Conservation (phyloP, 2,888 invertebrate species). For the Sesia bembeciformis region DNA sequence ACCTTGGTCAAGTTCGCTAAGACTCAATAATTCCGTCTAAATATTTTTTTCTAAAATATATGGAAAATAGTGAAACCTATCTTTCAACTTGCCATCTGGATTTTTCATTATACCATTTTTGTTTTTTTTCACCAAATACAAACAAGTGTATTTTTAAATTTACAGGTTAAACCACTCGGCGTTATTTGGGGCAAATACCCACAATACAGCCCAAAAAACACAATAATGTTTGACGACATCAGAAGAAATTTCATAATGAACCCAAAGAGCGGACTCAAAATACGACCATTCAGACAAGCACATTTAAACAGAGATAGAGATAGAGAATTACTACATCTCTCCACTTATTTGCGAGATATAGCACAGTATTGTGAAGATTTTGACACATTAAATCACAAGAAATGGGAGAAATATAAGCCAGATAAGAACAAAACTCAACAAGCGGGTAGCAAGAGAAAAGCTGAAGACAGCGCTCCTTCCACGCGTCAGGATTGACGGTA, state of each 20-base stretch:
- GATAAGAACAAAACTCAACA: conserved; percentile 42
- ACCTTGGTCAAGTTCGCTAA: no score
- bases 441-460: conserved; percentile 61
- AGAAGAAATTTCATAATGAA: conserved; percentile 98
- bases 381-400: conserved; percentile 87
- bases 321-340: conserved; percentile 85
- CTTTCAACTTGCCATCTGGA: neutral
- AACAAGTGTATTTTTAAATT: conserved; percentile 2
- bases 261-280: conserved; percentile 92
- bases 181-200: conserved; percentile 97
- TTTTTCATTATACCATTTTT: neutral
- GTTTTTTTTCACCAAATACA: no score
- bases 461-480: conserved; percentile 51
- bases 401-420: conserved; percentile 89
- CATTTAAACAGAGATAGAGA: conserved; percentile 90
- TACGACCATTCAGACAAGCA: conserved; percentile 92
- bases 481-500: conserved; percentile 54
- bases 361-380: conserved; percentile 88
- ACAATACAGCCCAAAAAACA: conserved; percentile 92
- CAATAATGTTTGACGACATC: conserved; percentile 98
- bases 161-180: conserved; percentile 92
- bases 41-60: neutral
- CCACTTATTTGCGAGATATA: conserved; percentile 88
- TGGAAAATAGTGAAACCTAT: neutral
- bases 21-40: no score